phyloP scores from a whole-genome alignment of 2,888 invertebrate genomes.

The Ethmia dodecea region DNA sequence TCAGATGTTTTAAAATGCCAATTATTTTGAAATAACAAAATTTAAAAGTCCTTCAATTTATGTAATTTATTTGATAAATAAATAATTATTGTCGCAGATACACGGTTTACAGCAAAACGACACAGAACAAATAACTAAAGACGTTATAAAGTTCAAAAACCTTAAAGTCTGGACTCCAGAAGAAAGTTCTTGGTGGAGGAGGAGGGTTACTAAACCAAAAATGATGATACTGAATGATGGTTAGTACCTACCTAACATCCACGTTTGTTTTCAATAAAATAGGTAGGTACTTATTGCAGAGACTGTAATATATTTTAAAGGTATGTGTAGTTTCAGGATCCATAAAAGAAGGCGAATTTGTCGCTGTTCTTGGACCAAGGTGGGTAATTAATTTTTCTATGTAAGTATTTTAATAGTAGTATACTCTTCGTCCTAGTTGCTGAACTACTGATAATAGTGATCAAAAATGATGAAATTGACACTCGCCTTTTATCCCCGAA shows the following conservation, averaged over 20 bases:
- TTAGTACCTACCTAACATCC: conserved; percentile 20
- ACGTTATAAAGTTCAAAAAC: conserved; percentile 6
- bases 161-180: conserved; percentile 58
- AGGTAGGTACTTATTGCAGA: too few species aligned
- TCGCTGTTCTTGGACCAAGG: conserved; percentile 66
- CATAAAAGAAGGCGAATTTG: conserved; percentile 53
- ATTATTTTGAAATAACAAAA: too few species aligned
- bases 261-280: too few species aligned
- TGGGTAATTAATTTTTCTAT: conserved; percentile 20
- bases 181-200: conserved; percentile 54
- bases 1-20: too few species aligned
- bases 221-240: conserved; percentile 49
- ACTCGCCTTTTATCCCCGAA: too few species aligned
- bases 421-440: too few species aligned
- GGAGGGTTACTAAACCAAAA: conserved; percentile 37
- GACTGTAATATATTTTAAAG: too few species aligned
- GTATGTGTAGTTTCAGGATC: conserved; percentile 62
- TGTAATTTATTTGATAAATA: too few species aligned
- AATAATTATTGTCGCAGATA: too few species aligned
- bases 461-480: too few species aligned
- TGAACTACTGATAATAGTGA: too few species aligned
- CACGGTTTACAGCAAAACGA: neutral
- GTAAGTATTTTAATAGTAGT: neutral
- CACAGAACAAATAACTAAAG: neutral
- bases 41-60: too few species aligned